Base-by-base conservation (phyloP, 2,113 vertebrate genomes). In the Platichthys flesus region DNA sequence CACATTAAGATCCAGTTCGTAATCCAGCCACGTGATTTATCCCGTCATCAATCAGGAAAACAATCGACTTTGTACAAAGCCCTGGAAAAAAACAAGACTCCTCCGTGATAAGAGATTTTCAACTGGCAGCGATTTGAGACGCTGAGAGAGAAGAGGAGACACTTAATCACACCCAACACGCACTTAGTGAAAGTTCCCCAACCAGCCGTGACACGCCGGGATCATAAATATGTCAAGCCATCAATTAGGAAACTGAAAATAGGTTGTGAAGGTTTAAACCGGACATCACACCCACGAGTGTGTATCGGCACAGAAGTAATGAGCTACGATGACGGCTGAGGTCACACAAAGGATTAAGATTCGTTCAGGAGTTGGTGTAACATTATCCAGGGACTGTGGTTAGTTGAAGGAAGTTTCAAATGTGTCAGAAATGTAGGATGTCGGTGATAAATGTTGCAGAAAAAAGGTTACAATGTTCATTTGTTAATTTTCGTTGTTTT, bases 91-190 rank as follows among this genome's bases (percentile, higher is more conserved):
- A 4, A 31, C 28, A 7, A 16, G 58, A 37, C 76, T 51, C 71
- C 35, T 68, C 20, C 13, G 64, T 77, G 71, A 67, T 74, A 23
- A 66, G 64, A 74, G 76, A 70, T 62, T 67, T 81, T 81, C 49
- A 67, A 76, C 54, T 85, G 65, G 81, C 78, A 84, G 78, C 74
- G 85, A 90, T 67, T 45, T 77, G 82, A 86, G 64, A 82, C 62
- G 57, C 64, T 70, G 84, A 90, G 90, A 84, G 87, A 82, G 76
- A 91, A 91, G 82, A 90, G 71, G 79, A 42, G 75, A 9, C 79
- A 82, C 82, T 91, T 84, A 65, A 90, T 90, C 82, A 88, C 74
- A 74, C 69, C 59, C 52, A 65, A 66, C 70, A 67, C 3, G 2
- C 69, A 60, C 67, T 77, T 64, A 49, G 55, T 76, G 74, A 85